These are phyloP conservation scores for Troides aeacus DNA, from an alignment of 2,888 invertebrate species.

Conservation along the genomic window DNA sequence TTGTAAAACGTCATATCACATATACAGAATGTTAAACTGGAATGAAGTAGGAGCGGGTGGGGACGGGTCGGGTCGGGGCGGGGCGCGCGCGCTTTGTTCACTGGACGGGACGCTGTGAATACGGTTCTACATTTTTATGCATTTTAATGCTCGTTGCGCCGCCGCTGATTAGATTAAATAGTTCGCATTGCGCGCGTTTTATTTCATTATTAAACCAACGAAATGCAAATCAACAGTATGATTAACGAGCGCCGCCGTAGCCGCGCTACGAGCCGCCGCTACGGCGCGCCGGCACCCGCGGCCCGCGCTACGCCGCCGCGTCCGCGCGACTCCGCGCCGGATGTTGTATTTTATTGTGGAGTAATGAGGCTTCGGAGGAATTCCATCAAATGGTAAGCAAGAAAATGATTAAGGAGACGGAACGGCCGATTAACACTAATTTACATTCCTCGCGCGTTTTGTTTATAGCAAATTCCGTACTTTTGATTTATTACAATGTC, in stretches of 20 bases:
- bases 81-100: conserved; percentile 25
- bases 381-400: conserved; percentile 8
- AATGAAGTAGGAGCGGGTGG: no score
- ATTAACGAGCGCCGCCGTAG: conserved; percentile 5
- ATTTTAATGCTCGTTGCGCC: conserved; percentile 5
- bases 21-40: no score
- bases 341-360: neutral
- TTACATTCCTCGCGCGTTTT: conserved; percentile 10
- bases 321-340: conserved; percentile 39
- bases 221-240: conserved; percentile 18
- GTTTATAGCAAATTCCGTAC: no score
- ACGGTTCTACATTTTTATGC: conserved; percentile 8
- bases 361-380: conserved; percentile 24
- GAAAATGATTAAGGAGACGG: conserved; percentile 25
- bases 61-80: no score
- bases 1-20: no score
- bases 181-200: conserved; percentile 27
- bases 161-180: conserved; percentile 20
- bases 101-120: conserved; percentile 32
- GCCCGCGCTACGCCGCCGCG: conserved; percentile 40
- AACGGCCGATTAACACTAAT: conserved; percentile 24
- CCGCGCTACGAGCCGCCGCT: conserved; percentile 42
- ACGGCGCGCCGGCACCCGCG: conserved; percentile 42
- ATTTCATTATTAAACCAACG: conserved; percentile 8
- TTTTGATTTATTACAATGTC: no score